Evolutionary conservation across 2,797 vertebrate genomes (phyloP), one percentile per base, ranked within the genome.

Genomic region (Hipposideros larvatus): DNA sequence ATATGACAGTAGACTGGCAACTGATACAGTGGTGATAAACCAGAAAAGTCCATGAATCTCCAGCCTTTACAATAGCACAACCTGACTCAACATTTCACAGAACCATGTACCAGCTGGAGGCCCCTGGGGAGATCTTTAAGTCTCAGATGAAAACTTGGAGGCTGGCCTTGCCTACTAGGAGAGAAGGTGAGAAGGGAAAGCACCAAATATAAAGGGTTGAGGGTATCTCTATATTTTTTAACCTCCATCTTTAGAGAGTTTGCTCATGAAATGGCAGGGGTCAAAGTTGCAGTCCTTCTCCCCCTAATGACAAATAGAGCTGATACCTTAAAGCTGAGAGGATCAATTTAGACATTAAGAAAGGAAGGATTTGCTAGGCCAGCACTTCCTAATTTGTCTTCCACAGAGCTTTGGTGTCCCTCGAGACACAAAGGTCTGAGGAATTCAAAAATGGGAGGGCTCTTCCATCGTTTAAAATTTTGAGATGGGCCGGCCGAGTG

Each of bases 1-100:
- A 48, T 53, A 26, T 85, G 90, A 75, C 37, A 77, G n/a, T 48
- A 61, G 37, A 41, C 21, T 55, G 66, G 55, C 57, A 73, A 85
- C 41, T 8, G 28, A 82, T 41, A 83, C 21, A 48, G 43, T 31
- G 28, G 34, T 57, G 83, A 85, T 68, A 87, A 87, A 41, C 75
- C 68, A 88, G 87, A 96, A 96, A 93, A n/a, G 11, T 61, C 87
- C 63, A 89, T 0, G 2, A 6, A 59, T 71, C 66, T 87, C 75
- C 24, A 65, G 75, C 34, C 37, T 87, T 68, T 74, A 82, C 66
- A 88, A 65, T 31, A 71, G 26, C 80, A 46, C 91, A 75, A 51
- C 22, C 92, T 88, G 87, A 95, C 80, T 96, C 73, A 34, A 48
- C 71, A 93, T 68, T 95, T 87, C 66, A 37, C 46, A 94, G 26